Evolutionary conservation across 1,140 invertebrate species (phyloP).

Genomic region (Aethina tumida): DNA sequence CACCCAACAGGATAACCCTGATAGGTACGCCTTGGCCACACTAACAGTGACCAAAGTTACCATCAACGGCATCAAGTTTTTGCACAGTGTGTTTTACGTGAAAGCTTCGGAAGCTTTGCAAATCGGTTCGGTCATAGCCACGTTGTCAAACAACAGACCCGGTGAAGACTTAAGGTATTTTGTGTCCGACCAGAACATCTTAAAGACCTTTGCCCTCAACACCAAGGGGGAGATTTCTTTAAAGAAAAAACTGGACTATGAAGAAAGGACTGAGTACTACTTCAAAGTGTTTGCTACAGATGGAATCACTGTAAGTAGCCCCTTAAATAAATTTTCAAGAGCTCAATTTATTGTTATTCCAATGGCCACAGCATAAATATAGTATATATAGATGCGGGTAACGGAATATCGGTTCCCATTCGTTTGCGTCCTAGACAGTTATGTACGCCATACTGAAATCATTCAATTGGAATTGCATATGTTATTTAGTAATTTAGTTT

Average conservation of each 20-base stretch:
- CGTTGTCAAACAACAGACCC: slow-evolving; percentile 49
- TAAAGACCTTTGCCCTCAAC: slow-evolving; percentile 62
- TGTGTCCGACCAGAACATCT: slow-evolving; percentile 51
- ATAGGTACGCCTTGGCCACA: slow-evolving; percentile 51
- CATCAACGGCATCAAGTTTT: slow-evolving; percentile 45
- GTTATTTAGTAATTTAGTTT: too few relatives aligned
- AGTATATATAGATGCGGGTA: too few relatives aligned
- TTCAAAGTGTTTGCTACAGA: slow-evolving; percentile 80
- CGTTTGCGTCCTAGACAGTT: too few relatives aligned
- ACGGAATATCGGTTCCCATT: too few relatives aligned
- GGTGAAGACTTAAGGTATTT: slow-evolving; percentile 50
- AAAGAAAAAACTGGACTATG: slow-evolving; percentile 69
- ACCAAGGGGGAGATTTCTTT: slow-evolving; percentile 72
- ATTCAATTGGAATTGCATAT: too few relatives aligned
- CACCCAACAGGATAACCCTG: slow-evolving; percentile 63
- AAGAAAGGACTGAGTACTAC: slow-evolving; percentile 56
- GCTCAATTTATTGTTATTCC: too few relatives aligned
- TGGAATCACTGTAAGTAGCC: slow-evolving; percentile 55
- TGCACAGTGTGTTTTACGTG: slow-evolving; percentile 61
- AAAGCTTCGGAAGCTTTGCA: slow-evolving; percentile 67
- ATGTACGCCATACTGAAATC: too few relatives aligned
- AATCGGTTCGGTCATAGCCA: slow-evolving; percentile 56
- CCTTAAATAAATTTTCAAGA: too few relatives aligned
- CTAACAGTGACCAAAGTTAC: slow-evolving; percentile 14
- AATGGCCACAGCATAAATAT: too few relatives aligned